Evolutionary conservation across 2,888 invertebrate species (phyloP), one percentile per base, ranked within the genome.

Genomic region (Hypomecis punctinalis): DNA sequence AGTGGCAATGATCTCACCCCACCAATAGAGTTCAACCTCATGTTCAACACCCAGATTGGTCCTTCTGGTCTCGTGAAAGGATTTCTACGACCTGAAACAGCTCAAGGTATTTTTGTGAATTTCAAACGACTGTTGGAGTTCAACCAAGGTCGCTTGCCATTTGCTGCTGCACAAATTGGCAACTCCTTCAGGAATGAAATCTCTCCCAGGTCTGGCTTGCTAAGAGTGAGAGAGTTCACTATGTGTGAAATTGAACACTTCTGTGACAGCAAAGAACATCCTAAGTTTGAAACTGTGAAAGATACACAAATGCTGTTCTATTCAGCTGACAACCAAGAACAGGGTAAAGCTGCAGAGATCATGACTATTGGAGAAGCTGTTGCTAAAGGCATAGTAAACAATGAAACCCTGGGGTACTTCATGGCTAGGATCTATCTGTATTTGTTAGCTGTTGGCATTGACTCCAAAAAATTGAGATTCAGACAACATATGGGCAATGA

Each of bases 161-260:
- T 99, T 93, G 99, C 99, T 70, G 99, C 98, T 60, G 99, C 99
- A 9, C 99, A 99, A 93, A 99, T 99, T 79, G 99, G 99, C 71
- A 98, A 98, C 84, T 97, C 99, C 0, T 99, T 99, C 86, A 95
- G 99, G 75, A 99, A 99, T 93, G 99, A 99, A 94, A 99, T 99
- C 78, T 99, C 99, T 0, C 99, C 99, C 0, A 94, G 99, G 67
- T 98, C 99, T 70, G 99, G 99, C 0, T 93, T 99, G 8, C 96
- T 99, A 49, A 94, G 99, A 78, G 99, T 99, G 0, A 95, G 99
- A 79, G 99, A 99, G 87, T 99, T 99, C 83, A 99, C 99, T 0
- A 99, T 99, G 99, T 99, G 99, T 67, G 99, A 99, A 93, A 99
- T 99, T 77, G 99, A 99, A 89, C 99, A 99, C 91, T 99, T 99